A percentile compares a stretch with the other conserved stretches of the same genome.
phyloP scores from a whole-genome alignment of 2,888 invertebrate genomes.

The Athripsodes cinereus region DNA sequence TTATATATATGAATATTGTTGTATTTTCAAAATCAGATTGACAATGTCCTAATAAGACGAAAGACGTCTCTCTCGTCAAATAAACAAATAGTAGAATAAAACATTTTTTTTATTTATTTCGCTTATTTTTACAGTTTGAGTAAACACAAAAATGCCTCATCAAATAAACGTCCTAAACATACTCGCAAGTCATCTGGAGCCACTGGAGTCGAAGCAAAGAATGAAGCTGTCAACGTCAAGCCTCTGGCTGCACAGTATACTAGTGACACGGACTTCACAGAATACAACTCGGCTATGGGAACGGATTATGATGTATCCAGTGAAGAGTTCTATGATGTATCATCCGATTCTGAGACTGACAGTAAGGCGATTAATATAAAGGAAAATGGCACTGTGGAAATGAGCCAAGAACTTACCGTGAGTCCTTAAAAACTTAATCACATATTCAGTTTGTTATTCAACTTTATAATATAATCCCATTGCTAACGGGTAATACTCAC shows the following conservation, averaged over 20 bases:
- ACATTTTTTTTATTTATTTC: too few relatives aligned
- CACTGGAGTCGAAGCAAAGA: conserved; percentile 12
- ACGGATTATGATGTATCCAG: conserved; percentile 47
- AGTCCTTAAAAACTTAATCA: too few relatives aligned
- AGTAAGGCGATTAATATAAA: conserved; percentile 31
- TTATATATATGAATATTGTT: too few relatives aligned
- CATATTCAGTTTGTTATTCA: background rate
- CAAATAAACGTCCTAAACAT: conserved; percentile 4
- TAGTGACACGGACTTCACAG: conserved; percentile 19
- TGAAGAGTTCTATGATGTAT: conserved; percentile 48
- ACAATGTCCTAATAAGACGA: too few relatives aligned
- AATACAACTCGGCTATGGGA: conserved; percentile 30
- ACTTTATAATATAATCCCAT: background rate
- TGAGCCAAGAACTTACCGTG: conserved; percentile 8
- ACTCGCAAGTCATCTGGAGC: conserved; percentile 5
- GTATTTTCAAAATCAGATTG: too few relatives aligned
- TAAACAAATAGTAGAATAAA: too few relatives aligned
- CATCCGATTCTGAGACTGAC: conserved; percentile 43
- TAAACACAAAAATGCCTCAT: conserved; percentile 21
- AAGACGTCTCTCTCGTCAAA: too few relatives aligned
- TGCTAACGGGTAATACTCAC: too few relatives aligned
- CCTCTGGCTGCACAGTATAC: conserved; percentile 8
- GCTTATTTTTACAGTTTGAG: background rate
- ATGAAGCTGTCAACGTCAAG: background rate
- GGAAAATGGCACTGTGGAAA: conserved; percentile 7